Evolutionary conservation across 2,113 vertebrate genomes (phyloP), one percentile per base, ranked within the genome.

Genomic region (Dipodomys ordii): DNA sequence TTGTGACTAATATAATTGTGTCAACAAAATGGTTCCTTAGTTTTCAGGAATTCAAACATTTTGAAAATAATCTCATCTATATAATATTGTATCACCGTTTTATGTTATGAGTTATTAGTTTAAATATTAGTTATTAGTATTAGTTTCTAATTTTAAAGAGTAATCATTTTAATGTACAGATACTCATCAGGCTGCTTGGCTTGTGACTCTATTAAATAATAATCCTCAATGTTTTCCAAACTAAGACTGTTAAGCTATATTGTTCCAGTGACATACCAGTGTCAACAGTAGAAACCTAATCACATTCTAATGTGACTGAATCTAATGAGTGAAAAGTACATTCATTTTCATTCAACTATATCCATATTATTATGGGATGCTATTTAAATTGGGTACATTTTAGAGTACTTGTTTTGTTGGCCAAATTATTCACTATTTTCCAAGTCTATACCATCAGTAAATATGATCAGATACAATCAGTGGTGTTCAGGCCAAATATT

Each of bases 91-190:
- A 9, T 49, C 12, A 11, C 12, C 2, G 49, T 49, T 49, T 49
- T 12, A 49, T 49, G 49, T 49, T 49, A 49, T 10, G 35, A 35
- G 49, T 49, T 49, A 49, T 82, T 77, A 73, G 35, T 39, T n/a
- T 18, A 5, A 35, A 0, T 44, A 28, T 19, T 46, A 53, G 6
- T 30, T 39, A 49, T 68, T 92, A 7, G 7, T 28, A 82, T 60
- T 82, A 57, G 2, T 84, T 77, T 82, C 62, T 89, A 85, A 86
- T 81, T 93, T 92, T 79, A 35, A 73, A 39, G 35, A 90, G 23
- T 72, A 6, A 53, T 76, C 64, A 57, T 64, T 83, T 77, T 90
- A 57, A 78, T 67, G 90, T n/a, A 87, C 83, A 90, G 13, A 77
- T 83, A 62, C 90, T 65, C n/a, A 78, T 67, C 19, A 35, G 6